Evolutionary conservation across 2,113 vertebrate species (phyloP), one percentile per base, ranked within the genome.

Genomic region (Tursiops truncatus): DNA sequence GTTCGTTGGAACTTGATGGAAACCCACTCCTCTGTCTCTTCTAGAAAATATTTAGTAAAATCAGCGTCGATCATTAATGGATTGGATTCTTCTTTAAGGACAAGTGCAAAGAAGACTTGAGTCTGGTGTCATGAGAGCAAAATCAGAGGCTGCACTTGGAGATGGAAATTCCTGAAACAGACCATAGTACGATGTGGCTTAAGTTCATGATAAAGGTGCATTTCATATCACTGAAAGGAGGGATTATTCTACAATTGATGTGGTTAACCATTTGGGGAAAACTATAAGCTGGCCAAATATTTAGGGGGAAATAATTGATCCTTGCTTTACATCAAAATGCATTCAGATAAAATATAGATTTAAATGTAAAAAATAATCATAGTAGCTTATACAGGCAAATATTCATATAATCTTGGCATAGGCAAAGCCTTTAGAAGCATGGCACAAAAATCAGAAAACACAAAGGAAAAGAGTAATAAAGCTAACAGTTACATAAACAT

Each of bases 391-490:
- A 10, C 67, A 89, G n/a, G 25, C 62, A 17, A 70, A 38, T 31
- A 89, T 70, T 92, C 68, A 62, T 44, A 62, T 62, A 36, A 63
- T 47, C n/a, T 38, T 56, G 20, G 26, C n/a, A 38, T 71, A 25
- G 10, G 6, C 70, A 77, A 94, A 77, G 21, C 2, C 28, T 71
- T 95, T 79, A 77, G 31, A 95, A 53, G 60, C 10, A 44, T 68
- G 77, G 82, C 8, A 44, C 44, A 76, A 81, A 80, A 74, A 50
- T 58, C n/a, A 94, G 50, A 89, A 84, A 71, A 8, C 44, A 63
- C 56, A 92, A 92, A 92, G n/a, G 63, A 67, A 77, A 91, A 53
- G 13, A 87, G 18, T 83, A 91, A 33, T 79, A 73, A 91, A 33
- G 25, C n/a, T 91, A 94, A 81, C 68, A 36, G 11, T 82, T 15